A percentile compares a stretch with the other conserved stretches of the same genome.
Evolutionary conservation across 2,797 vertebrate genomes (phyloP).

Genomic region (Onychomys leucogaster): DNA sequence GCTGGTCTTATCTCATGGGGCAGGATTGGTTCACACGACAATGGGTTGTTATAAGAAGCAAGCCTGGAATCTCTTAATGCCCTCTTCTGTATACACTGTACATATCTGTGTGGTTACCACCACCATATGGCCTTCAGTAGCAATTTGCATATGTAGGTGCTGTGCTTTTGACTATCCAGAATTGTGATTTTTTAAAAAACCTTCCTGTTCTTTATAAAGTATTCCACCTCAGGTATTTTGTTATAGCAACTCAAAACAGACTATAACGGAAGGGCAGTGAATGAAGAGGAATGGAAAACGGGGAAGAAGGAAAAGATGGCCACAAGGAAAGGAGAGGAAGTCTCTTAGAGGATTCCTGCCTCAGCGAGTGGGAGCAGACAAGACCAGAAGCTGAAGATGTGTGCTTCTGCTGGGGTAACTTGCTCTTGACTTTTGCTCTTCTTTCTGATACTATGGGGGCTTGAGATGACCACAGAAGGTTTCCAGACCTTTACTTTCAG

Average conservation of each 20-base stretch:
- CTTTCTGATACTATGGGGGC: neutral
- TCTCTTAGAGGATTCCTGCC: neutral
- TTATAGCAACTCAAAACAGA: neutral
- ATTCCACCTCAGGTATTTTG: neutral
- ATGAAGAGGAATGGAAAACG: neutral
- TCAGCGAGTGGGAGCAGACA: neutral
- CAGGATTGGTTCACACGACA: neutral
- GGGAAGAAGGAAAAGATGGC: neutral
- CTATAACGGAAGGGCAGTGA: neutral
- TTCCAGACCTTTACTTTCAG: too few relatives aligned
- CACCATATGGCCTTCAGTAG: neutral
- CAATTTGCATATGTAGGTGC: neutral
- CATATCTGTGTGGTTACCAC: neutral
- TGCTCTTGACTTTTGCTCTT: neutral
- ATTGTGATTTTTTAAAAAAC: neutral
- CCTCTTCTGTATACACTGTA: neutral
- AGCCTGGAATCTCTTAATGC: neutral
- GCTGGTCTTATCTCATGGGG: neutral
- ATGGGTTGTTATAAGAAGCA: neutral
- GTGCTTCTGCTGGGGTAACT: neutral
- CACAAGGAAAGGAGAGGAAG: neutral
- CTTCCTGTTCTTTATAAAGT: neutral
- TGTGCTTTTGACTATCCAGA: neutral
- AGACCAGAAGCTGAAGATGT: neutral
- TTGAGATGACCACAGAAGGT: neutral